Conservation (phyloP, 2,113 vertebrate species). For the Ifrita kowaldi region DNA sequence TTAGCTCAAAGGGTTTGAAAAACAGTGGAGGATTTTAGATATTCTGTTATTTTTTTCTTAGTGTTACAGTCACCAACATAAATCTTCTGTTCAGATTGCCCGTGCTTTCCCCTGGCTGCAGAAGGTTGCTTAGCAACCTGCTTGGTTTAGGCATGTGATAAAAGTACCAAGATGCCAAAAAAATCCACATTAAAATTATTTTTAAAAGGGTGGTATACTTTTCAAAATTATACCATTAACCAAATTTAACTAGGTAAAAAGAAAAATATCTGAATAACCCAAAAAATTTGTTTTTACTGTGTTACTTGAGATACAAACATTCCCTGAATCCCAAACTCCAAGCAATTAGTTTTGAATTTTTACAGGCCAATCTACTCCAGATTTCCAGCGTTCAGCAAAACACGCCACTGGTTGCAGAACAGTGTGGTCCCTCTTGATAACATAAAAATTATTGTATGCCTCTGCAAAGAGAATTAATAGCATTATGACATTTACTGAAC, state of each 20-base stretch:
- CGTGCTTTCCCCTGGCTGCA: constrained; percentile 15
- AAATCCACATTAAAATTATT: constrained; percentile 38
- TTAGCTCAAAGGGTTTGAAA: not conserved
- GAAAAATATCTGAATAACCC: not conserved
- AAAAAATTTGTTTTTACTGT: not conserved
- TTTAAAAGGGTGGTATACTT: not conserved
- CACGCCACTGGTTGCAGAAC: not conserved
- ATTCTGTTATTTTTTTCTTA: constrained; percentile 24
- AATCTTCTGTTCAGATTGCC: constrained; percentile 47
- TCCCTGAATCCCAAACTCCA: constrained; percentile 17
- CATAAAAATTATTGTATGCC: constrained; percentile 39
- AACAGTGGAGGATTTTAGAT: not conserved
- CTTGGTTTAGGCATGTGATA: constrained; percentile 53
- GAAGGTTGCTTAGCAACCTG: constrained; percentile 69
- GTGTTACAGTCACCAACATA: constrained; percentile 36
- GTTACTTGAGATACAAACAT: not conserved
- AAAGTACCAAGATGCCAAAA: constrained; percentile 49
- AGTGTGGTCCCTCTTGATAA: not conserved
- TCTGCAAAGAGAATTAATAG: constrained; percentile 60
- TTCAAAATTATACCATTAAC: not conserved
- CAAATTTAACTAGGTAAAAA: not conserved
- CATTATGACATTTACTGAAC: constrained; percentile 69
- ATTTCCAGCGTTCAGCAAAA: not conserved
- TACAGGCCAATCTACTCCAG: not conserved
- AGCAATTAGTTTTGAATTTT: not conserved